Evolutionary conservation across 2,888 invertebrate species (phyloP), one percentile per base, ranked within the genome.

Genomic region (Biston betularia): DNA sequence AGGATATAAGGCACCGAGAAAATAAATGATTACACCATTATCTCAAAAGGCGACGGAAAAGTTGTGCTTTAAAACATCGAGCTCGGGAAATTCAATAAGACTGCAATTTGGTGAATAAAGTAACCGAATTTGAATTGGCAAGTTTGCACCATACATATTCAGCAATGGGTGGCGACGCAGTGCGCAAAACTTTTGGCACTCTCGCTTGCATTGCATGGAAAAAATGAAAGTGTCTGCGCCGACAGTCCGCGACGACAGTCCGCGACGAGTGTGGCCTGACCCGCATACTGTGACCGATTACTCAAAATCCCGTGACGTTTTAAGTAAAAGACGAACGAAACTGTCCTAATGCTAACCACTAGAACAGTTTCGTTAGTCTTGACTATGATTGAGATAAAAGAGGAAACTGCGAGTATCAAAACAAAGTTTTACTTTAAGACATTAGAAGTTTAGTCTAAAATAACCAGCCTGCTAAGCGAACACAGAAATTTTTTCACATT

Each of bases 121-220:
- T 84, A 83, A 84, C 80, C 70, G 72, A 87, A 90, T 89, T 90
- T 87, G 86, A 90, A 90, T 92, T 91, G 89, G 89, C 91, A 90
- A 91, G 86, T 89, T 83, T 78, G 77, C 73, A 75, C 85, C 87
- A 91, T 90, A 91, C 90, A 92, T 91, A 92, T 92, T 91, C 89
- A 92, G 85, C 77, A 76, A 70, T 75, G 66, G 83, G 74, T 72
- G 78, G 75, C 84, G 88, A 89, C 93, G 93, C 93, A 93, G 82
- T 93, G 93, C 93, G 93, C 89, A 89, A 93, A 92, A 90, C 79
- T 92, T 92, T 92, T 93, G 93, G 93, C 93, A 92, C 92, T 90
- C 91, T 88, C 88, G 83, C 89, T 91, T 90, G 89, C 90, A 91
- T 91, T 90, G 89, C 90, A 91, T 88, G 85, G 86, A 90, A 93